Evolutionary conservation across 37 sponge, comb jelly and placozoan species (phyloP).

Genomic region (Oopsacas minuta): DNA sequence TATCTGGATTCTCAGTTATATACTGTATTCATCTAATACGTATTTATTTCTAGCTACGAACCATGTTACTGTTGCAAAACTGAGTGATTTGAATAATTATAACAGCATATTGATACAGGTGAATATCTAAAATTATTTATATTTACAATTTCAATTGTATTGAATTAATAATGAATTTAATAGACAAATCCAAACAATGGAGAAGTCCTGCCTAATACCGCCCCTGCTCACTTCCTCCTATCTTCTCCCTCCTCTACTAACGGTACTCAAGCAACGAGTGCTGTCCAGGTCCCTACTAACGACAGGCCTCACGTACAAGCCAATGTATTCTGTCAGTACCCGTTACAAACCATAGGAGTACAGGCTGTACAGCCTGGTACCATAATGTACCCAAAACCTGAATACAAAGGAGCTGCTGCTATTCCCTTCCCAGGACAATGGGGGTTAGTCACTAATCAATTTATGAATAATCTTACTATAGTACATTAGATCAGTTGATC

Average conservation of each 20-base stretch:
- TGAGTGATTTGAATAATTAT: neutral
- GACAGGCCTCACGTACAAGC: conserved; percentile 4
- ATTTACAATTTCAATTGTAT: neutral
- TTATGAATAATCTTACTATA: too few species aligned
- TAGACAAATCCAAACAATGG: neutral
- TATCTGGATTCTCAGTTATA: too few species aligned
- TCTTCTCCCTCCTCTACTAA: neutral
- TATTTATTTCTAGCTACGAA: neutral
- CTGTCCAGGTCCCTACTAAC: neutral
- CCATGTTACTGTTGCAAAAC: neutral
- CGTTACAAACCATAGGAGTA: neutral
- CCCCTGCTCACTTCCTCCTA: neutral
- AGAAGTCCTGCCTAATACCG: neutral
- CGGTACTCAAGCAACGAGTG: neutral
- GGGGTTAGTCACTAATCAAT: neutral
- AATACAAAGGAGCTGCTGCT: neutral
- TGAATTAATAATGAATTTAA: neutral
- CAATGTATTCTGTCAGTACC: neutral
- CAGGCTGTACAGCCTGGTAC: neutral
- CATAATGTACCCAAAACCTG: conserved; percentile 6
- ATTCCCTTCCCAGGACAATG: neutral
- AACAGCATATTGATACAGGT: neutral
- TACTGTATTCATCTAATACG: neutral
- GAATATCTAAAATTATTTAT: neutral
- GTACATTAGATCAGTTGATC: too few species aligned